Percentiles rank a stretch among this genome's conserved stretches.
These are phyloP conservation scores for Cheilosia soror DNA, from an alignment of 2,888 invertebrate genomes.

Conservation along the genomic window DNA sequence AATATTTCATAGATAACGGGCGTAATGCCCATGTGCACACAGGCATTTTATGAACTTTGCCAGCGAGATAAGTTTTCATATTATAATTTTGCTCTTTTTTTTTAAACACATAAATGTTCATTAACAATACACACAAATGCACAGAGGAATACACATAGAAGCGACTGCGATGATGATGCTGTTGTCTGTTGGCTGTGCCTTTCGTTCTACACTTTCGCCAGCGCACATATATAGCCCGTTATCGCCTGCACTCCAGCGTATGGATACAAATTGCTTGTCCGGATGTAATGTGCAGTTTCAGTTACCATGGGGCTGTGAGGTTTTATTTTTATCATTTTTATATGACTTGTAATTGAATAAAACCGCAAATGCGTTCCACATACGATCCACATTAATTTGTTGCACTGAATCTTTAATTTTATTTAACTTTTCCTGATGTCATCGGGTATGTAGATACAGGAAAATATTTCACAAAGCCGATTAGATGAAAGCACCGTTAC, in stretches of 20 bases:
- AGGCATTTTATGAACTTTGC: slow-evolving; percentile 66
- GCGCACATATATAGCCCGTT: slow-evolving; percentile 38
- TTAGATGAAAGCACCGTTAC: slow-evolving; percentile 36
- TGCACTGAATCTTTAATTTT: slow-evolving; percentile 13
- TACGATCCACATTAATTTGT: slow-evolving; percentile 58
- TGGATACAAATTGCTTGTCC: slow-evolving; percentile 58
- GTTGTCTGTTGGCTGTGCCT: background rate
- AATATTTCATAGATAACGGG: slow-evolving; percentile 71
- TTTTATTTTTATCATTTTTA: slow-evolving; percentile 18
- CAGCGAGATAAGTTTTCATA: slow-evolving; percentile 70
- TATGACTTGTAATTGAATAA: slow-evolving; percentile 1
- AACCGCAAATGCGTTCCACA: slow-evolving; percentile 56
- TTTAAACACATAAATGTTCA: slow-evolving; percentile 64
- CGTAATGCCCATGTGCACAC: slow-evolving; percentile 68
- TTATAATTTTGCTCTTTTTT: slow-evolving; percentile 12
- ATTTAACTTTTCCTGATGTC: slow-evolving; percentile 53
- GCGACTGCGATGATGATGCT: slow-evolving; percentile 32
- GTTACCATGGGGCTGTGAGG: slow-evolving; percentile 52
- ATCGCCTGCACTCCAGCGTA: slow-evolving; percentile 54
- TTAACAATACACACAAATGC: slow-evolving; percentile 47
- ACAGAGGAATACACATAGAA: slow-evolving; percentile 32
- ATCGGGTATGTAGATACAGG: slow-evolving; percentile 25
- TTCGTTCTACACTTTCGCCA: slow-evolving; percentile 1
- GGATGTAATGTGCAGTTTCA: slow-evolving; percentile 54
- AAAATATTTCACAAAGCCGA: slow-evolving; percentile 25